Base-by-base conservation (phyloP, 1,140 invertebrate genomes). In the Calliopsis andreniformis region DNA sequence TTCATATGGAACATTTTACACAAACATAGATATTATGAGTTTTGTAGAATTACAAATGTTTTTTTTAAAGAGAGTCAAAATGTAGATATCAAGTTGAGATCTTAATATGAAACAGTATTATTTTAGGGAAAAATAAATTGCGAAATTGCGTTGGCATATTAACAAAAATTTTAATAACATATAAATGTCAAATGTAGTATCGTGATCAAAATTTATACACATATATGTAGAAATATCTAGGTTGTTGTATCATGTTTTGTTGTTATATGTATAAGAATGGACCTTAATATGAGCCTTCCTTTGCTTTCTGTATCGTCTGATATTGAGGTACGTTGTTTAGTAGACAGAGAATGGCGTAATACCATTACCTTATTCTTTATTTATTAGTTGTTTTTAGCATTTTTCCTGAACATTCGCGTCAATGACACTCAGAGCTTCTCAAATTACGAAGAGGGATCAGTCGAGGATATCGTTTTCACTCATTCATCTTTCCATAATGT, bases 331-430 rank as follows among this genome's bases (percentile, higher is more conserved):
- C 49, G 28, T 53, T 39, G 16, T 18, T 30, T n/a, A n/a, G 16
- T 47, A 61, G 51, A 81, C 63, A 51, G 47, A 73, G 64, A 78
- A 75, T 69, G 76, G 78, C 76, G 71, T 47, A 45, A 10, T 39
- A 39, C 64, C 69, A 47, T 47, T 76, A 59, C 75, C 69, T 70
- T 75, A n/a, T n/a, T n/a, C n/a, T 76, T 79, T 73, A 79, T 73
- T 78, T 66, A 45, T 58, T 69, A 80, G 80, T 73, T 76, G 67
- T 79, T 66, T 79, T 77, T 79, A 69, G 75, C 58, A 47, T 83
- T 55, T 62, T 72, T 51, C 67, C 68, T 42, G 39, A 47, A 51
- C 68, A 58, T 83, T 79, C 64, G 75, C 78, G 78, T 82, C 81
- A 70, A 66, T 75, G 80, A 83, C 66, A 63, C 76, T 79, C 64